Percentiles rank a stretch among this genome's conserved stretches.
These are phyloP conservation scores for Actenoides lindsayi DNA, from an alignment of 2,113 vertebrate species.

Conservation along the genomic window DNA sequence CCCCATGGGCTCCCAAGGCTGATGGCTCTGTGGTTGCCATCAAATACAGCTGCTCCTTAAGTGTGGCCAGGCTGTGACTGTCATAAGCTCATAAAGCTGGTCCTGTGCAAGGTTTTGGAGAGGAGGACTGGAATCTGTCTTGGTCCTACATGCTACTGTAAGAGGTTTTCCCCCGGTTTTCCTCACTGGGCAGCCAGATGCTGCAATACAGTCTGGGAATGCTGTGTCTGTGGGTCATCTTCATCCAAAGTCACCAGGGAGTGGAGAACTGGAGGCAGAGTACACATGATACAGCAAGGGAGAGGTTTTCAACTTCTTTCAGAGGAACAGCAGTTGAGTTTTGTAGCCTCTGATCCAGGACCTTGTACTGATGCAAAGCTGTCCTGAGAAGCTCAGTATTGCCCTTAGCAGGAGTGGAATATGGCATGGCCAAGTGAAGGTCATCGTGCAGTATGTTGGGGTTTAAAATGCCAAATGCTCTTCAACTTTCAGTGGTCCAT, in stretches of 20 bases:
- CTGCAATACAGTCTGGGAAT: not conserved
- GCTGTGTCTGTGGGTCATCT: not conserved
- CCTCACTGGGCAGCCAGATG: not conserved
- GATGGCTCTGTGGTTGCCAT: not conserved
- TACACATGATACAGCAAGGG: not conserved
- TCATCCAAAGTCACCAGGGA: not conserved
- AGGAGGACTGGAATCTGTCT: not conserved
- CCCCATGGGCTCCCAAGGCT: not conserved
- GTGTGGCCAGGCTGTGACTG: accelerated
- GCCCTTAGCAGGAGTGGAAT: not conserved
- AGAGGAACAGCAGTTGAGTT: not conserved
- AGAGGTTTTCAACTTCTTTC: not conserved
- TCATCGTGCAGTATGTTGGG: not conserved
- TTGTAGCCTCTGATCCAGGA: not conserved
- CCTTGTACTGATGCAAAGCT: not conserved
- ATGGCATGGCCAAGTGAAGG: not conserved
- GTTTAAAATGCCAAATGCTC: not conserved
- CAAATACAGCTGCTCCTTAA: not conserved
- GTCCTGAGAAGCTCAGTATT: not conserved
- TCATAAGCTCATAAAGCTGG: not conserved
- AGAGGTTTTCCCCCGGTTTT: not conserved
- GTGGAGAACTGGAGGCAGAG: not conserved
- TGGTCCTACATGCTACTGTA: not conserved
- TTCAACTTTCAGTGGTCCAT: not conserved
- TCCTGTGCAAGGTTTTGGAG: not conserved